phyloP scores from a whole-genome alignment of 2,113 vertebrate species.

The Dendrocopos noguchii region DNA sequence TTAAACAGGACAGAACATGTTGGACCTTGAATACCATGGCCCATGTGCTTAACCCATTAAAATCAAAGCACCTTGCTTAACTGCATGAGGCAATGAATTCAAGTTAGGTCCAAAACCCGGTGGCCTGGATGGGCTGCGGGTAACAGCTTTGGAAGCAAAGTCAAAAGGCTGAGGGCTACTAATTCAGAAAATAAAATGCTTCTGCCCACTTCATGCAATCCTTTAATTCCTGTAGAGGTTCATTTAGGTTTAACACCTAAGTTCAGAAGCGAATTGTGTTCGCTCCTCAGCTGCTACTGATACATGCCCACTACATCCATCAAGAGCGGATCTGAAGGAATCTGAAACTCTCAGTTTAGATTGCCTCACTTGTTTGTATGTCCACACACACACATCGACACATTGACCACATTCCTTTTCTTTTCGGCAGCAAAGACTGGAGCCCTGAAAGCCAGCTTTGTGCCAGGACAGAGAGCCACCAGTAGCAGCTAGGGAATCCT shows the following conservation, averaged over 20 bases:
- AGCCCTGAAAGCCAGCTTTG: background rate
- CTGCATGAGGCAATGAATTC: background rate
- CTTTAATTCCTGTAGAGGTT: background rate
- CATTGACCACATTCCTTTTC: background rate
- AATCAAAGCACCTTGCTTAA: background rate
- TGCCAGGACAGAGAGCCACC: background rate
- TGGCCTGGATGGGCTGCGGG: background rate
- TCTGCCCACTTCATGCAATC: background rate
- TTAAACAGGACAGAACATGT: background rate
- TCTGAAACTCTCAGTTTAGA: background rate
- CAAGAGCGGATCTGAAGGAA: background rate
- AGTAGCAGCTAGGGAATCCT: rapidly evolving
- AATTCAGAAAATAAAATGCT: background rate
- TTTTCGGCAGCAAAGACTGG: background rate
- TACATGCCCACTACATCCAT: background rate
- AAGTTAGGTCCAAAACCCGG: background rate
- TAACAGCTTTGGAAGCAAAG: background rate
- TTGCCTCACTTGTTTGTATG: background rate
- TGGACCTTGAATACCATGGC: background rate
- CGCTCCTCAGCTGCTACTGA: background rate
- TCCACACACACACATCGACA: background rate
- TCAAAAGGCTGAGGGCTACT: background rate
- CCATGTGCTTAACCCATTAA: background rate
- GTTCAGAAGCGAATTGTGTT: background rate
- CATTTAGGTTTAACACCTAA: background rate